phyloP scores from a whole-genome alignment of 2,113 vertebrate species.

The Toxotes chatareus region DNA sequence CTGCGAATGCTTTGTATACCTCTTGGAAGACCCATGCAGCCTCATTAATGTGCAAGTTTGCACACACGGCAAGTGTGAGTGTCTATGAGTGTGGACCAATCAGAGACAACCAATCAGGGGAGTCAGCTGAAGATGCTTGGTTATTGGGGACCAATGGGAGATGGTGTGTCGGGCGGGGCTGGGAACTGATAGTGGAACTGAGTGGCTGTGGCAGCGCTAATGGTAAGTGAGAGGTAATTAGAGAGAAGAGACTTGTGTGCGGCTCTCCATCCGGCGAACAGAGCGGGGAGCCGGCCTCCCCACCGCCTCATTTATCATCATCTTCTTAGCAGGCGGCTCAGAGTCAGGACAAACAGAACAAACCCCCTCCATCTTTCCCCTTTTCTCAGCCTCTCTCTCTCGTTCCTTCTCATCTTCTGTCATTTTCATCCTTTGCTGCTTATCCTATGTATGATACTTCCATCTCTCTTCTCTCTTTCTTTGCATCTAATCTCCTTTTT shows the following conservation, averaged over 20 bases:
- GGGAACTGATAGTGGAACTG: slow-evolving; percentile 76
- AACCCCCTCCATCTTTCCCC: slow-evolving; percentile 61
- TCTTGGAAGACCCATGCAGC: neutral
- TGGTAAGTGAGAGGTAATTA: slow-evolving; percentile 86
- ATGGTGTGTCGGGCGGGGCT: slow-evolving; percentile 33
- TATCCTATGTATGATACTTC: slow-evolving; percentile 22
- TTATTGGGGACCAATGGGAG: slow-evolving; percentile 62
- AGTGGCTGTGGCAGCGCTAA: slow-evolving; percentile 78
- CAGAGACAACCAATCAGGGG: slow-evolving; percentile 40
- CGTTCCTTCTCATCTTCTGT: slow-evolving; percentile 49
- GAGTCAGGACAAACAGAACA: slow-evolving; percentile 82
- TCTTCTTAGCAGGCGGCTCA: slow-evolving; percentile 79
- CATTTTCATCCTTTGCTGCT: slow-evolving; percentile 41
- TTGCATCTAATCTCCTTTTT: slow-evolving; percentile 32
- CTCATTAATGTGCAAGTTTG: slow-evolving; percentile 14
- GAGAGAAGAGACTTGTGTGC: slow-evolving; percentile 79
- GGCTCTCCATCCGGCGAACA: slow-evolving; percentile 69
- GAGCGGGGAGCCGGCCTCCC: slow-evolving; percentile 69
- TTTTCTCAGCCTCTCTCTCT: slow-evolving; percentile 41
- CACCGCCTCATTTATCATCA: slow-evolving; percentile 84
- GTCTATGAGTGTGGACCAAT: slow-evolving; percentile 2
- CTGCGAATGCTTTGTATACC: too few relatives aligned
- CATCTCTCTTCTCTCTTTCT: slow-evolving; percentile 18
- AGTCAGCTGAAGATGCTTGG: slow-evolving; percentile 21
- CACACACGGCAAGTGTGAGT: neutral